These are phyloP conservation scores for Myrmecobius fasciatus DNA, from an alignment of 2,113 vertebrate species.

Conservation along the genomic window DNA sequence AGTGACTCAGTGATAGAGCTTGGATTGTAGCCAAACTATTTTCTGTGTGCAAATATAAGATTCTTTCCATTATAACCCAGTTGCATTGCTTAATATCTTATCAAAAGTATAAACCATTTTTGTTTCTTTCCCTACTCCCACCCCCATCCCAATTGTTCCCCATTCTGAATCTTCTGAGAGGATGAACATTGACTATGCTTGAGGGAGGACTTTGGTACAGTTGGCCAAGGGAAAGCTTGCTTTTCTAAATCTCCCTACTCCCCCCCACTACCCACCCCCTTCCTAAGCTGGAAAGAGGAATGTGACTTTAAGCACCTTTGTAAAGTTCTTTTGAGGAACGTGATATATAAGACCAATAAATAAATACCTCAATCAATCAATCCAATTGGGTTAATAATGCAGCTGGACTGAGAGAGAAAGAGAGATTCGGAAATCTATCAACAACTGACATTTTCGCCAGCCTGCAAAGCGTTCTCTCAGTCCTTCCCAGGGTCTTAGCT, in stretches of 20 bases:
- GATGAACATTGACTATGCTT: not conserved
- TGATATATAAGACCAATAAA: conserved; percentile 8
- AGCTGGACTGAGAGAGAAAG: conserved; percentile 36
- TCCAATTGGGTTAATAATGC: conserved; percentile 47
- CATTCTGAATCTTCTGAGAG: not conserved
- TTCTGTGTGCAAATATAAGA: not conserved
- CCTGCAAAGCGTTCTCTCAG: not conserved
- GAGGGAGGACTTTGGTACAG: not conserved
- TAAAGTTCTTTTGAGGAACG: not conserved
- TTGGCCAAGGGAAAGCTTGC: not conserved
- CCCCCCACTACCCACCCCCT: not conserved
- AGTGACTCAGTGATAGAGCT: not conserved
- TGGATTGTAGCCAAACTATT: not conserved
- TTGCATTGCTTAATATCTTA: not conserved
- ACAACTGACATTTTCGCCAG: rapidly evolving
- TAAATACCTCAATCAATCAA: conserved; percentile 4
- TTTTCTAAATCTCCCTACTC: not conserved
- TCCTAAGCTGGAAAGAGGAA: not conserved
- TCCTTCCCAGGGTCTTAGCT: not conserved
- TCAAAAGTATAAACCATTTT: not conserved
- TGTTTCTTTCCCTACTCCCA: not conserved
- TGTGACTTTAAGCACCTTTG: not conserved
- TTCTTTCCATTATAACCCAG: not conserved
- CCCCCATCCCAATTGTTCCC: not conserved
- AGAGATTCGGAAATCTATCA: conserved; percentile 34